Conservation (phyloP, 2,888 invertebrate genomes). For the Oscheius sp. region DNA sequence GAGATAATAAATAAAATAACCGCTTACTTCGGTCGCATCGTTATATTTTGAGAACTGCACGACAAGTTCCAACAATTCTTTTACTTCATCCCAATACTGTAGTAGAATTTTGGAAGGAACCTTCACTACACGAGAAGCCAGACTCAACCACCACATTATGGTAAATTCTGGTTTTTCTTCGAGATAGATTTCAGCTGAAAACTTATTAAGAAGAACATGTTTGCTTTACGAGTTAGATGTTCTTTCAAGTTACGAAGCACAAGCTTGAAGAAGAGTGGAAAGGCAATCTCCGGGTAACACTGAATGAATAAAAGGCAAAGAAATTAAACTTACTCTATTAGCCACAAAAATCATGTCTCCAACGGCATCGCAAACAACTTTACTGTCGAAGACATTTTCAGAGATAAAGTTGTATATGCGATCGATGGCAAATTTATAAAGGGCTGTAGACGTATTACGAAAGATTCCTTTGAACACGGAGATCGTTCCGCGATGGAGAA, state of each 20-base stretch:
- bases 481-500: constrained; percentile 47
- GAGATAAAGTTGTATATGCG: constrained; percentile 81
- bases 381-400: constrained; percentile 82
- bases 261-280: constrained; percentile 62
- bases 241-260: constrained; percentile 48
- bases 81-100: constrained; percentile 75
- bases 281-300: constrained; percentile 56
- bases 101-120: constrained; percentile 70
- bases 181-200: constrained; percentile 43
- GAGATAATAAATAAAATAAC: background rate
- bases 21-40: constrained; percentile 46
- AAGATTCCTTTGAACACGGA: constrained; percentile 50
- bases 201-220: background rate
- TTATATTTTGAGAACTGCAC: constrained; percentile 79
- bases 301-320: constrained; percentile 6
- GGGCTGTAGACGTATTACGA: constrained; percentile 40
- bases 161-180: constrained; percentile 59
- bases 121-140: constrained; percentile 75
- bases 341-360: constrained; percentile 79
- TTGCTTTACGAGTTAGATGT: constrained; percentile 48
- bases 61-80: constrained; percentile 79
- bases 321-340: constrained; percentile 71
- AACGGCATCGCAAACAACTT: constrained; percentile 83
- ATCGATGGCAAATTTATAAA: constrained; percentile 78
- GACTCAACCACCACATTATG: constrained; percentile 65